phyloP scores from a whole-genome alignment of 2,888 invertebrate genomes.

The Trichogramma dendrolimi region DNA sequence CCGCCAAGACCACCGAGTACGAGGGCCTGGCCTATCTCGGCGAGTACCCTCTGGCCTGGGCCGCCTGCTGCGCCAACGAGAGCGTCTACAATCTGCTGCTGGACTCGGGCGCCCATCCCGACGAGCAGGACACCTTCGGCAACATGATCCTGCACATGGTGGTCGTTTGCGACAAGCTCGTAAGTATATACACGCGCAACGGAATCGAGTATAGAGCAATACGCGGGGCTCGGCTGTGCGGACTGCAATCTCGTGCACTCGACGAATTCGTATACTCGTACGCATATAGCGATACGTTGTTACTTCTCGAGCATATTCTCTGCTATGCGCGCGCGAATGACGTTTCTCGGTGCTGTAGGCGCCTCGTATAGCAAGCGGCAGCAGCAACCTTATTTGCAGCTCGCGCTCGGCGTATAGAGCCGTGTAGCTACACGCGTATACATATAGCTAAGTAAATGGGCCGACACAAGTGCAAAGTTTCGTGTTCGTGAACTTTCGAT shows the following conservation, averaged over 20 bases:
- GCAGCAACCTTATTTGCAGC: no score
- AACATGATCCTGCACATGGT: constrained; percentile 99
- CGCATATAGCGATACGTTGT: no score
- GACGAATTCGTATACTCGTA: no score
- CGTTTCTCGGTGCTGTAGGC: no score
- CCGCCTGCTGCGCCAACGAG: constrained; percentile 95
- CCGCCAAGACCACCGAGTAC: constrained; percentile 82
- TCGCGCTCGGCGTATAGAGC: no score
- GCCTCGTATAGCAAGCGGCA: no score
- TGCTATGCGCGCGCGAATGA: no score
- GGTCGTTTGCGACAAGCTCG: constrained; percentile 94
- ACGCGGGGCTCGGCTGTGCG: no score
- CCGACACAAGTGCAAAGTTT: constrained; percentile 22
- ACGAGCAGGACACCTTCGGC: constrained; percentile 93
- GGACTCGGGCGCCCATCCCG: constrained; percentile 90
- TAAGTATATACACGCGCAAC: constrained; percentile 42
- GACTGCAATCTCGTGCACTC: no score
- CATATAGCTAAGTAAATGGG: constrained; percentile 16
- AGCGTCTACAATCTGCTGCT: constrained; percentile 93
- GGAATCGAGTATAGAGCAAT: no score
- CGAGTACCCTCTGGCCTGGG: constrained; percentile 95
- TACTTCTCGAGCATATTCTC: no score
- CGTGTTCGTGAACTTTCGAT: constrained; percentile 9
- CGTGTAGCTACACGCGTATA: constrained; percentile 6
- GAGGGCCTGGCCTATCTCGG: constrained; percentile 96